phyloP scores from a whole-genome alignment of 2,113 vertebrate species.

The Sprattus sprattus region DNA sequence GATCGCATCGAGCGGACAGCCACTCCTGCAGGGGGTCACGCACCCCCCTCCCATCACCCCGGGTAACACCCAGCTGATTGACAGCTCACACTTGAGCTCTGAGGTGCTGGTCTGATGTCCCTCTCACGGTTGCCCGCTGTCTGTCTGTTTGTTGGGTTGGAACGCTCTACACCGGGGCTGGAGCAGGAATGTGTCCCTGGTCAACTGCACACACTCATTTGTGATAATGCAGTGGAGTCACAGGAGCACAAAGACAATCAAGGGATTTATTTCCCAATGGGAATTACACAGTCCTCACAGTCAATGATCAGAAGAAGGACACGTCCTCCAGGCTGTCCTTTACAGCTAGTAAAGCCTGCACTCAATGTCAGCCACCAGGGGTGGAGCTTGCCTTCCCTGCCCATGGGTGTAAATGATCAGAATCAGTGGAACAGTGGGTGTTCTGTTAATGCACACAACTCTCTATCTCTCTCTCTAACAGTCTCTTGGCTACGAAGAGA shows the following conservation, averaged over 20 bases:
- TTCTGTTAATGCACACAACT: no score
- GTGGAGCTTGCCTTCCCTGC: no score
- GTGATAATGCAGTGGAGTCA: constrained; percentile 13
- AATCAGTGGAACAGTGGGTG: no score
- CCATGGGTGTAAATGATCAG: no score
- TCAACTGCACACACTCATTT: constrained; percentile 13
- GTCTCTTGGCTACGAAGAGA: no score
- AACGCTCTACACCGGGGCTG: not conserved
- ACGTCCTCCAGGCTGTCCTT: constrained; percentile 16
- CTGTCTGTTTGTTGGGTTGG: not conserved
- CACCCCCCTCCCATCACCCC: constrained; percentile 64
- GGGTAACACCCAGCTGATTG: constrained; percentile 62
- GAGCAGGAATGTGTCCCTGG: not conserved
- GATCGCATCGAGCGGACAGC: constrained; percentile 74
- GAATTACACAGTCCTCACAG: constrained; percentile 21
- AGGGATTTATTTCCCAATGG: constrained; percentile 21
- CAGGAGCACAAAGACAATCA: constrained; percentile 30
- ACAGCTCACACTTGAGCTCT: constrained; percentile 58
- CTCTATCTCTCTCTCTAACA: no score
- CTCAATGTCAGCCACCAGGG: not conserved
- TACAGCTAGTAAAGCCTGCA: not conserved
- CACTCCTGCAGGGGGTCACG: constrained; percentile 62
- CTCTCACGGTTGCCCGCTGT: not conserved
- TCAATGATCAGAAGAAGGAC: constrained; percentile 29
- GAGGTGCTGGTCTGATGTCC: constrained; percentile 3